phyloP scores from a whole-genome alignment of 1,140 invertebrate genomes.

The Microplitis mediator region DNA sequence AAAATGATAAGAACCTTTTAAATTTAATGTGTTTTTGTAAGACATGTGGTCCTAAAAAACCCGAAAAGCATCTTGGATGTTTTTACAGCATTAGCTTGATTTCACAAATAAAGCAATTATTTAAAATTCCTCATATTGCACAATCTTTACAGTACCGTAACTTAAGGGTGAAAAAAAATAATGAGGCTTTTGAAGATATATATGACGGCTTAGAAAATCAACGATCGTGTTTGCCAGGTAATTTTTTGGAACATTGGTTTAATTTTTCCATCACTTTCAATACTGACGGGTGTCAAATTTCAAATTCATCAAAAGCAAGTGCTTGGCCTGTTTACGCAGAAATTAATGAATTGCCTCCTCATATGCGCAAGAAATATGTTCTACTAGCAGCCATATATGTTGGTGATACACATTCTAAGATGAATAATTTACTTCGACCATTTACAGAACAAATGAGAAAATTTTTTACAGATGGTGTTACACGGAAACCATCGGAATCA shows the following conservation, averaged over 20 bases:
- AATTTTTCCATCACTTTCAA: slow-evolving; percentile 30
- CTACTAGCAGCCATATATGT: slow-evolving; percentile 32
- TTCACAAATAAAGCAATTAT: slow-evolving; percentile 11
- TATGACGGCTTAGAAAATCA: slow-evolving; percentile 20
- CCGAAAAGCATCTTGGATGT: not conserved
- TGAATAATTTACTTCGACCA: no score
- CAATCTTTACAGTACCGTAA: slow-evolving; percentile 4
- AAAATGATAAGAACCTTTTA: not conserved
- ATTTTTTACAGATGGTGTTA: no score
- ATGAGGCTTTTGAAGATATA: slow-evolving; percentile 9
- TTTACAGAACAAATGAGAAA: no score
- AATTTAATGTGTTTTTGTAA: not conserved
- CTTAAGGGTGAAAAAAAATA: not conserved
- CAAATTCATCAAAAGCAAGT: slow-evolving; percentile 25
- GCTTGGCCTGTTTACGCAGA: slow-evolving; percentile 20
- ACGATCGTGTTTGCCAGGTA: slow-evolving; percentile 1
- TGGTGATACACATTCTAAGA: slow-evolving; percentile 11
- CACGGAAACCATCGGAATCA: no score
- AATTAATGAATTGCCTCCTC: no score
- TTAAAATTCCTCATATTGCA: not conserved
- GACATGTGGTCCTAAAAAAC: not conserved
- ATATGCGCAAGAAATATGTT: slow-evolving; percentile 26
- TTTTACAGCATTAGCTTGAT: slow-evolving; percentile 6
- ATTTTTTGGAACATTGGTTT: slow-evolving; percentile 5
- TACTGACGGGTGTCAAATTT: slow-evolving; percentile 22